Conservation (phyloP, 2,797 vertebrate genomes). For the Xyrichtys novacula region DNA sequence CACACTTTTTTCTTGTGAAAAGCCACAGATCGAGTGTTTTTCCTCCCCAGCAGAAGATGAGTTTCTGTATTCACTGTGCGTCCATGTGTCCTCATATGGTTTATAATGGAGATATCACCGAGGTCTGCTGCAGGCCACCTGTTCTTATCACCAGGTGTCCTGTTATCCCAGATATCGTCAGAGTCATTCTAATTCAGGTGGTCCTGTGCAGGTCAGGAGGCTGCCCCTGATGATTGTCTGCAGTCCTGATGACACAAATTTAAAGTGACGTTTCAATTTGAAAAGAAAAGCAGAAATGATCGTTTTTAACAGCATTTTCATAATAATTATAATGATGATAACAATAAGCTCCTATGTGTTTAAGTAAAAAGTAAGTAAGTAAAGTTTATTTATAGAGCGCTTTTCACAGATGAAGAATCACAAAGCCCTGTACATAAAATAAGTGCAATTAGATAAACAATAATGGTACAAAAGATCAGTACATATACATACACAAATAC, state of each 20-base stretch:
- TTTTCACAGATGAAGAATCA: too few species aligned
- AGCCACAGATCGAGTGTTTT: constrained; percentile 24
- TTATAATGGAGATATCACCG: constrained; percentile 53
- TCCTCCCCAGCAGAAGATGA: constrained; percentile 12
- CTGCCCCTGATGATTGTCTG: constrained; percentile 1
- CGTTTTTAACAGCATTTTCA: neutral
- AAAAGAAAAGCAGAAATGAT: neutral
- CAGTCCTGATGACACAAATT: neutral
- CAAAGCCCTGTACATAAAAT: too few species aligned
- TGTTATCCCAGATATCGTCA: constrained; percentile 26
- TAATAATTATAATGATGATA: too few species aligned
- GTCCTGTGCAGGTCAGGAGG: constrained; percentile 27
- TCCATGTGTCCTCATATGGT: constrained; percentile 58
- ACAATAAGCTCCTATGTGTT: too few species aligned
- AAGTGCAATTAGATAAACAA: too few species aligned
- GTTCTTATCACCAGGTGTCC: constrained; percentile 73
- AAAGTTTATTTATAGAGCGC: too few species aligned
- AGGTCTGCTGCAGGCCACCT: constrained; percentile 73
- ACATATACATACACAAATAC: too few species aligned
- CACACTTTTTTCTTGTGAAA: constrained; percentile 22
- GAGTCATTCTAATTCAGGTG: constrained; percentile 49
- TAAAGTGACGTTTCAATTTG: neutral
- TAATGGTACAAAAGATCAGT: too few species aligned
- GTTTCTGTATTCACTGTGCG: constrained; percentile 62
- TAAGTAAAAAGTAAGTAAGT: too few species aligned